Base-by-base conservation (phyloP, 2,113 vertebrate species). In the Centropus bengalensis region DNA sequence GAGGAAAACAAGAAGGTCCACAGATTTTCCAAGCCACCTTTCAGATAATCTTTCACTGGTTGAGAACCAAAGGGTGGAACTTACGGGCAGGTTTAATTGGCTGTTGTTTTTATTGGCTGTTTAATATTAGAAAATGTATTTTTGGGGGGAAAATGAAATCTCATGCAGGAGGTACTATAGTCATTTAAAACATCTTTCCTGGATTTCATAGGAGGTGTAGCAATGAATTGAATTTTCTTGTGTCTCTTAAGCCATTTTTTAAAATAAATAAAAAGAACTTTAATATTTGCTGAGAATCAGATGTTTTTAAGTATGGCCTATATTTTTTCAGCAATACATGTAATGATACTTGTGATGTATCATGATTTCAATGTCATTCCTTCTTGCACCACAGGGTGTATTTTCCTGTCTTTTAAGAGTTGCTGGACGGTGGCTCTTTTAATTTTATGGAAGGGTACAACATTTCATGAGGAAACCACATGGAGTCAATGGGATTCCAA, bases 141-240 rank as follows among this genome's bases (percentile, higher is more conserved):
- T 22, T 2, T 1, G 6, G 1, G 5, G 32, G 1, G 1, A 13
- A 78, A 5, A 13, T 12, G 27, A 28, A 6, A 40, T 23, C 10
- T 93, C 24, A 24, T 6, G 1, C 15, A 36, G 12, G 10, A 55
- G 8, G 12, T 62, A 40, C 16, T 44, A 30, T 2, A 3, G n/a
- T 60, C 45, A 51, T 32, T 49, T 93, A 52, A 22, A 68, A 44
- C 6, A 36, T 62, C 16, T 28, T 81, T 83, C 36, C 33, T 67
- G n/a, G 30, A 67, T 10, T 63, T 83, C n/a, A 12, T 27, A 45
- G 26, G 16, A 80, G 42, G 38, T 45, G n/a, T 42, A 45, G 12
- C 20, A 60, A 56, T 73, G 84, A 91, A 8, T 45, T 45, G 12
- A 68, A 52, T 68, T 90, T 79, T 26, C 30, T 32, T 64, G 12